A percentile compares a stretch with the other conserved stretches of the same genome.
These are phyloP conservation scores for Oryzias javanicus DNA, from an alignment of 2,113 vertebrate genomes.

Conservation along the genomic window DNA sequence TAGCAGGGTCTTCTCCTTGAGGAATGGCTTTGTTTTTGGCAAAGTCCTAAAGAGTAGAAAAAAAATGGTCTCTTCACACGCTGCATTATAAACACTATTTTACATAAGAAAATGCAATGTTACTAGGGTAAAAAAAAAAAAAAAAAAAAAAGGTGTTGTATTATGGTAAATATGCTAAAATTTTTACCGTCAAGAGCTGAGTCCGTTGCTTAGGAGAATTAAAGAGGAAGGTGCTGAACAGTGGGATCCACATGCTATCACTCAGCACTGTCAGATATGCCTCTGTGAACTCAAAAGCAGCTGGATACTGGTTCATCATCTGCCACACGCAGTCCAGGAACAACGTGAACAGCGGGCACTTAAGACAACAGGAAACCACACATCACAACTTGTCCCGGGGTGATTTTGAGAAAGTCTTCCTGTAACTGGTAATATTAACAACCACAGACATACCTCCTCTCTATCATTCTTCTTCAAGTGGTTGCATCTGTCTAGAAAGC, in stretches of 20 bases:
- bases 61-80: not conserved
- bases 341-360: conserved; percentile 93
- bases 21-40: conserved; percentile 91
- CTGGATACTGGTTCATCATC: conserved; percentile 90
- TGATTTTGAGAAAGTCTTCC: conserved; percentile 2
- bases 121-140: no score
- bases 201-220: conserved; percentile 88
- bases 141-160: no score
- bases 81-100: not conserved
- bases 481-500: conserved; percentile 94
- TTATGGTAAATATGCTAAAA: no score
- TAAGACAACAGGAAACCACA: not conserved
- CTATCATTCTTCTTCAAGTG: conserved; percentile 93
- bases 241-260: conserved; percentile 89
- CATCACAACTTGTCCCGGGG: no score
- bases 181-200: conserved; percentile 85
- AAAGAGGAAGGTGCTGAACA: conserved; percentile 97
- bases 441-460: conserved; percentile 79
- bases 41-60: conserved; percentile 84
- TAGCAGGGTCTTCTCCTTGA: conserved; percentile 83
- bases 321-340: conserved; percentile 98
- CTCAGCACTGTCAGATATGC: conserved; percentile 87
- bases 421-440: not conserved
- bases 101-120: not conserved
- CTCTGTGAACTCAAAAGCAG: conserved; percentile 95